Conservation (phyloP, 2,113 vertebrate genomes). For the Piprites chloris region DNA sequence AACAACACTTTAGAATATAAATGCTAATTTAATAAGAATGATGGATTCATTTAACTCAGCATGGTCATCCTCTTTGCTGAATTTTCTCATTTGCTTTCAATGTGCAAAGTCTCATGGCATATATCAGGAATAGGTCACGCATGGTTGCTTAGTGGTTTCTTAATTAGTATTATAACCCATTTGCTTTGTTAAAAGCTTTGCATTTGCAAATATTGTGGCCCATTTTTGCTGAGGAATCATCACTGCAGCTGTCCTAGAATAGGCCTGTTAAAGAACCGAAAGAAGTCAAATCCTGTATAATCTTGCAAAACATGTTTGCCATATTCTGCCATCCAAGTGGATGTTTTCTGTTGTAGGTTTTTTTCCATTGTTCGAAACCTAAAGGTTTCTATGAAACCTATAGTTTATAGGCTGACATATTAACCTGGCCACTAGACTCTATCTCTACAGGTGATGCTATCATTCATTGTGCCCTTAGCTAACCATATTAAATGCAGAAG, state of each 20-base stretch:
- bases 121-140: slow-evolving; percentile 19
- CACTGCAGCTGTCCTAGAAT: background rate
- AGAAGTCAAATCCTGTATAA: background rate
- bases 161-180: slow-evolving; percentile 40
- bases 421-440: background rate
- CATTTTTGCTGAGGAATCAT: background rate
- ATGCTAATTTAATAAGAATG: slow-evolving; percentile 36
- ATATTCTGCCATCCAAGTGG: background rate
- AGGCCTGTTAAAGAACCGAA: background rate
- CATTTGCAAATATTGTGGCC: background rate
- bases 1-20: slow-evolving; percentile 2
- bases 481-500: background rate
- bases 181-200: slow-evolving; percentile 45
- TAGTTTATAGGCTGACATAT: background rate
- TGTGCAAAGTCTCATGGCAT: background rate
- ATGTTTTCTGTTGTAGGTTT: background rate
- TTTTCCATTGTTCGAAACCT: fast-evolving
- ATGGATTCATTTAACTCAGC: background rate
- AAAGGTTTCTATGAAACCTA: background rate
- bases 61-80: background rate
- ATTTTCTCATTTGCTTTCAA: slow-evolving; percentile 21
- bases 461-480: background rate
- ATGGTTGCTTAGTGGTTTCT: slow-evolving; percentile 10
- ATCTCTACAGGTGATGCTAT: background rate
- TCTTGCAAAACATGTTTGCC: background rate